Evolutionary conservation across 2,113 vertebrate species (phyloP), one percentile per base, ranked within the genome.

Genomic region (Eretmodus cyanostictus): DNA sequence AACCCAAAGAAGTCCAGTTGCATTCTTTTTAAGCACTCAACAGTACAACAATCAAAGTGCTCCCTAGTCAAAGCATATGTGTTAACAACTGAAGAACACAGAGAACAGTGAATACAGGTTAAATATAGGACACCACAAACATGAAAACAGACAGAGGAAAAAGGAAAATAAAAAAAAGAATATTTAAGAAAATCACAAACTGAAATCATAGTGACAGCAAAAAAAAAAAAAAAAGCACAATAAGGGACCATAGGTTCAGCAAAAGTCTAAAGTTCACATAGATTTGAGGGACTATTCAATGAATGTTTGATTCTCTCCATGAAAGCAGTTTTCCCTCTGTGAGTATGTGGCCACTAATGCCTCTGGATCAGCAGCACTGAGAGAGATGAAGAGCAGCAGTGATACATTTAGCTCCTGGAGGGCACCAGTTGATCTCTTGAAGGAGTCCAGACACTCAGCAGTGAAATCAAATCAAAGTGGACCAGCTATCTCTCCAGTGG

Each of bases 291-390:
- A 82, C 59, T 31, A 45, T 14, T 8, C 22, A 53, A 12, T 82
- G 71, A 82, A 80, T 81, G 59, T 90, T 93, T 93, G 89, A 92
- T 92, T n/a, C 57, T 13, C 42, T 47, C 66, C 81, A 87, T 87
- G 45, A 91, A 91, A 87, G 90, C 79, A 53, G 73, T 31, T 79
- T 84, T 82, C 22, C 83, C 73, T 83, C 71, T 61, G 81, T 19
- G 84, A 84, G 40, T 55, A 40, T 71, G 61, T 90, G 90, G 87
- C 86, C 86, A 84, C 80, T 55, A 82, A 85, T 40, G 84, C 31
- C 49, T 87, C 40, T 82, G 66, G 81, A 89, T 81, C 42, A 80
- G 31, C 86, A 90, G 86, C 86, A 19, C 59, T 59, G 82, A 22
- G 9, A 38, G 57, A 88, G 86, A 89, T 88, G 85, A 91, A 87